phyloP scores from a whole-genome alignment of 2,888 invertebrate species.

The Sarcophaga subvicina region DNA sequence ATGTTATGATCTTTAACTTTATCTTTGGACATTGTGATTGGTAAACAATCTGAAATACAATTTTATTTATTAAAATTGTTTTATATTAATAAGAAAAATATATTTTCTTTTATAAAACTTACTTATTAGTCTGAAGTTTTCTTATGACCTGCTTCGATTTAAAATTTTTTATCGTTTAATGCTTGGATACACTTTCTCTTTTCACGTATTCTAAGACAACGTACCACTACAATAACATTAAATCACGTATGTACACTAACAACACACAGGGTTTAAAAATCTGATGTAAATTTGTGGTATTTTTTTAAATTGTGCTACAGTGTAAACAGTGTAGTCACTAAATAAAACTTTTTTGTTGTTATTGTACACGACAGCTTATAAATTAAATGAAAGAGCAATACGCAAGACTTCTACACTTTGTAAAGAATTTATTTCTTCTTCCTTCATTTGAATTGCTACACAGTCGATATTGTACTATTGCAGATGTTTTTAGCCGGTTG shows the following conservation, averaged over 20 bases:
- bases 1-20: constrained; percentile 33
- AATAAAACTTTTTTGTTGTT: too few species aligned
- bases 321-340: too few species aligned
- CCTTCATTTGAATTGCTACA: too few species aligned
- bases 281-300: neutral
- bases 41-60: constrained; percentile 23
- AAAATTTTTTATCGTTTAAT: constrained; percentile 4
- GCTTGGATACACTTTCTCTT: constrained; percentile 54
- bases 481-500: too few species aligned
- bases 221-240: neutral
- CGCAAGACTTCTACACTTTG: too few species aligned
- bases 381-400: too few species aligned
- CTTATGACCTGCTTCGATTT: neutral
- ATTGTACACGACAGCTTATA: too few species aligned
- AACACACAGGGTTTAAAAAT: neutral
- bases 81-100: neutral
- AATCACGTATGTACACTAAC: constrained; percentile 36
- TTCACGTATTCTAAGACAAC: constrained; percentile 40
- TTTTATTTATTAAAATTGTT: constrained; percentile 1
- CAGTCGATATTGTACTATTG: too few species aligned
- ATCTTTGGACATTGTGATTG: constrained; percentile 54
- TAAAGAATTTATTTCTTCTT: too few species aligned
- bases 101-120: constrained; percentile 2
- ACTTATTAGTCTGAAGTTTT: neutral
- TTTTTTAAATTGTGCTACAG: neutral